These are phyloP conservation scores for Chrysotoxum bicinctum DNA, from an alignment of 2,888 invertebrate species.

Conservation along the genomic window DNA sequence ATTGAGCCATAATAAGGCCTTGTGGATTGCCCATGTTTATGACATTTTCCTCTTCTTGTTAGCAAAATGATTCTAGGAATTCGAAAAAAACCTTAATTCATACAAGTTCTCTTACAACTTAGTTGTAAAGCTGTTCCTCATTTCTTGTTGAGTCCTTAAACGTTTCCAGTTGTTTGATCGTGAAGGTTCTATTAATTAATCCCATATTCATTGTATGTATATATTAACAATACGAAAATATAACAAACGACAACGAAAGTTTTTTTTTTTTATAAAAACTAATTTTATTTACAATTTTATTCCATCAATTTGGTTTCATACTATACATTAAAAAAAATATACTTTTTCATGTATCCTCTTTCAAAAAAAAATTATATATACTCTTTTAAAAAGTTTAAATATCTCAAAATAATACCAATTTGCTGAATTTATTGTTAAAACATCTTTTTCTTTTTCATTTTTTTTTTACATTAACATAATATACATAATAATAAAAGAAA, in stretches of 20 bases:
- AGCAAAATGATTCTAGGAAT: too few species aligned
- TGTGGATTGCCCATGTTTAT: too few species aligned
- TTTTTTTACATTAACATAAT: conserved; percentile 72
- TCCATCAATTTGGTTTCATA: conserved; percentile 70
- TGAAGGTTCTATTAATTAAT: too few species aligned
- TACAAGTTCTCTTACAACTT: too few species aligned
- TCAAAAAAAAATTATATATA: conserved; percentile 39
- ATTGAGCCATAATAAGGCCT: too few species aligned
- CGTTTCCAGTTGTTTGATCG: too few species aligned
- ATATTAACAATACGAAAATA: too few species aligned
- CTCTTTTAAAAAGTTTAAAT: conserved; percentile 54
- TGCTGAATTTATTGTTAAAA: conserved; percentile 59
- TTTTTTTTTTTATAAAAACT: conserved; percentile 66
- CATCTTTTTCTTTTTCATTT: conserved; percentile 19
- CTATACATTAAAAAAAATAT: conserved; percentile 58
- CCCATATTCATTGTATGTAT: too few species aligned
- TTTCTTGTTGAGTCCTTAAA: too few species aligned
- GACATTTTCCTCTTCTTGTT: too few species aligned
- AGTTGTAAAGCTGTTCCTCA: too few species aligned
- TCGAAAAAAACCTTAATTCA: too few species aligned
- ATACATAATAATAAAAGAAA: conserved; percentile 68
- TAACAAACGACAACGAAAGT: neutral
- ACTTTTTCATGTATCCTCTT: conserved; percentile 37
- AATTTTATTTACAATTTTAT: conserved; percentile 72
- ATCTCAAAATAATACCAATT: conserved; percentile 66